Conservation (phyloP, 2,888 invertebrate genomes). For the Tanypteryx hageni region DNA sequence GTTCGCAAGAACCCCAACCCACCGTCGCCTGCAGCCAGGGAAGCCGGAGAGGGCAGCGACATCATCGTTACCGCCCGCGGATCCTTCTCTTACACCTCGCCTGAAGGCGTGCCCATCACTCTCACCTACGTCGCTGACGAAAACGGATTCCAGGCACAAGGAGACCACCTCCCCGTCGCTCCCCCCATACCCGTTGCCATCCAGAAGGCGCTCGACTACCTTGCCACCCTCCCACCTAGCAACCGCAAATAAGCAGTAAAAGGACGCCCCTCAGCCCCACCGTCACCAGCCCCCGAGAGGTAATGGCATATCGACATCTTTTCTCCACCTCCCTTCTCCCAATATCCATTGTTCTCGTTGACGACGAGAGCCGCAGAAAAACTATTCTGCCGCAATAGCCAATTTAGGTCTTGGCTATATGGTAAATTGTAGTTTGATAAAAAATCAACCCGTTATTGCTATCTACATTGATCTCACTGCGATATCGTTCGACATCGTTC, state of each 20-base stretch:
- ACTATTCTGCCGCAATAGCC: no score
- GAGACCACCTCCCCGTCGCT: slow-evolving; percentile 87
- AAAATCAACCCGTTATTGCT: no score
- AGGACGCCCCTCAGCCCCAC: background rate
- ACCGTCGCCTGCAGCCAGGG: slow-evolving; percentile 73
- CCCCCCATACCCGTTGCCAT: slow-evolving; percentile 86
- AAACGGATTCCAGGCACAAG: slow-evolving; percentile 86
- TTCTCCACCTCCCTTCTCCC: background rate
- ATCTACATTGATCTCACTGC: no score
- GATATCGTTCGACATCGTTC: no score
- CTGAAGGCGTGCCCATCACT: slow-evolving; percentile 81
- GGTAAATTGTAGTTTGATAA: no score
- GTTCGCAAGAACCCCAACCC: slow-evolving; percentile 72
- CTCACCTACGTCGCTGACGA: slow-evolving; percentile 86
- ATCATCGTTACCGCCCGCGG: slow-evolving; percentile 76
- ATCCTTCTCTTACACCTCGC: slow-evolving; percentile 82
- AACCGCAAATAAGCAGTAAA: slow-evolving; percentile 40
- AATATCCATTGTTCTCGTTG: background rate
- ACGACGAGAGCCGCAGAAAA: no score
- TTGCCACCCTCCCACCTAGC: slow-evolving; percentile 73
- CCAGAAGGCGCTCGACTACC: slow-evolving; percentile 78
- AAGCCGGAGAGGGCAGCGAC: slow-evolving; percentile 74
- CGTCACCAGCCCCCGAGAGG: background rate
- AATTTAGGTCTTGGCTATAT: no score
- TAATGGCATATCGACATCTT: background rate